Conservation (phyloP, 2,888 invertebrate species). For the Smittia aterrima region DNA sequence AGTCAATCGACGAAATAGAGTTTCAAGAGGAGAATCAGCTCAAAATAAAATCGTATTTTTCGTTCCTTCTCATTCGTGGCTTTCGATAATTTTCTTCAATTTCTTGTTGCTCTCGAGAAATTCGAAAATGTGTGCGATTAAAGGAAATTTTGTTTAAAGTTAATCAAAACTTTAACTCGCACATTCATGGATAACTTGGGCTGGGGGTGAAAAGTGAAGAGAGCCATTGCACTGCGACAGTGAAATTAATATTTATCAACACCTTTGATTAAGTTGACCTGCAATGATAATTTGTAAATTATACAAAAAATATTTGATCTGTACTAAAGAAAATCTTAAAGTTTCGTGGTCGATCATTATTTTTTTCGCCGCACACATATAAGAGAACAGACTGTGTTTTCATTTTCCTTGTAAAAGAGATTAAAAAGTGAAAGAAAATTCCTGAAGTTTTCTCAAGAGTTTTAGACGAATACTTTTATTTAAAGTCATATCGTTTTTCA, state of each 20-base stretch:
- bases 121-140: neutral
- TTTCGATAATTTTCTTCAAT: neutral
- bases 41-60: slow-evolving; percentile 27
- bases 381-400: neutral
- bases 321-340: neutral
- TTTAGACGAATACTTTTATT: neutral
- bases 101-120: neutral
- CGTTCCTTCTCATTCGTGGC: neutral
- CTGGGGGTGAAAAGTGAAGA: neutral
- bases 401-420: neutral
- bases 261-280: too few relatives aligned
- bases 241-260: too few relatives aligned
- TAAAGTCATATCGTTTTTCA: neutral
- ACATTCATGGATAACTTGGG: neutral
- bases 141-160: neutral
- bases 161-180: neutral
- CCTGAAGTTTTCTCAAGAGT: too few relatives aligned
- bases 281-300: neutral
- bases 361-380: neutral
- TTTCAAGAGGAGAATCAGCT: slow-evolving; percentile 40
- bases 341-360: neutral
- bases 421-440: slow-evolving; percentile 4
- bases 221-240: too few relatives aligned
- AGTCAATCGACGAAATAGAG: slow-evolving; percentile 30
- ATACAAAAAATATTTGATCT: neutral